phyloP scores from a whole-genome alignment of 2,888 invertebrate genomes.

The Dione juno region DNA sequence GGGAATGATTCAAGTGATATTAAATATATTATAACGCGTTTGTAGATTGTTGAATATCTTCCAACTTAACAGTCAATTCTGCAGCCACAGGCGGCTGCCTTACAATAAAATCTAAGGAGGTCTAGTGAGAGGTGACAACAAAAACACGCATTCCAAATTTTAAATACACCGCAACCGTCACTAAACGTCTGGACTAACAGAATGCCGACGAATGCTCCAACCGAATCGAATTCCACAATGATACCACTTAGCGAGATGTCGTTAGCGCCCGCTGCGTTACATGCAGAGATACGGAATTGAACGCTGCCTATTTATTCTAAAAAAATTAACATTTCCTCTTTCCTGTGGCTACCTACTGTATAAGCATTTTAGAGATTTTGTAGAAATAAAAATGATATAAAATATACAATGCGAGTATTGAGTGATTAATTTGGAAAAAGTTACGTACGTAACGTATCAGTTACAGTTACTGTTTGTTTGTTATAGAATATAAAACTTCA shows the following conservation, averaged over 20 bases:
- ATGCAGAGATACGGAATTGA: constrained; percentile 67
- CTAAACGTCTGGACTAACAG: constrained; percentile 71
- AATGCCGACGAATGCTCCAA: constrained; percentile 65
- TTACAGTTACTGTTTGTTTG: too few relatives aligned
- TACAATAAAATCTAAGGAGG: constrained; percentile 39
- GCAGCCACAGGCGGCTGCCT: constrained; percentile 7
- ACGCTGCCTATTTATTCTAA: constrained; percentile 15
- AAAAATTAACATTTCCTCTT: constrained; percentile 12
- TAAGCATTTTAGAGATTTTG: not conserved
- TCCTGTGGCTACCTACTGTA: constrained; percentile 11
- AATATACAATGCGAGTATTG: too few relatives aligned
- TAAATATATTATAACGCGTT: too few relatives aligned
- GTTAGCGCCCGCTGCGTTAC: constrained; percentile 75
- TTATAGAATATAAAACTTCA: too few relatives aligned
- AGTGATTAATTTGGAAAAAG: too few relatives aligned
- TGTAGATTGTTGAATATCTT: not conserved
- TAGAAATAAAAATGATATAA: not conserved
- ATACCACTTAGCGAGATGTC: constrained; percentile 81
- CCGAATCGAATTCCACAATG: constrained; percentile 77
- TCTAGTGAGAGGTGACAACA: constrained; percentile 42
- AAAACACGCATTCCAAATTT: constrained; percentile 69
- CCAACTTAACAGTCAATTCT: not conserved
- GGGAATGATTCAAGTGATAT: too few relatives aligned
- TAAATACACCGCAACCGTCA: constrained; percentile 73
- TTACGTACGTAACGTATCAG: too few relatives aligned